These are phyloP conservation scores for Meteorus colon DNA, from an alignment of 2,888 invertebrate species.

Conservation along the genomic window DNA sequence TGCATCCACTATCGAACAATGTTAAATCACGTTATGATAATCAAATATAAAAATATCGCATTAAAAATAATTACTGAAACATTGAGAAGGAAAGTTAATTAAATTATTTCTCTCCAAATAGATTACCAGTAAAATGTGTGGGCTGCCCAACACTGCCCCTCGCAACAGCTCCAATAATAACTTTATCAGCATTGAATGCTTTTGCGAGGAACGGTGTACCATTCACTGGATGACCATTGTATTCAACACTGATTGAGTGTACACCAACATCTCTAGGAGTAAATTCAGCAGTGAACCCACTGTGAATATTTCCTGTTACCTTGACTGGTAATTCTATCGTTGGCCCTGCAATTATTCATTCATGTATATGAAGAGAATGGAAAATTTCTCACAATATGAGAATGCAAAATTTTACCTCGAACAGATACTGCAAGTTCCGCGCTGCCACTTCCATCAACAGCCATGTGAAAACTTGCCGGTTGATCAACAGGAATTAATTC, in stretches of 20 bases:
- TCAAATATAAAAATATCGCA: neutral
- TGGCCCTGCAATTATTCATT: constrained; percentile 77
- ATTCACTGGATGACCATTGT: constrained; percentile 90
- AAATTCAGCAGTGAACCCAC: constrained; percentile 93
- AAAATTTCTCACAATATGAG: neutral
- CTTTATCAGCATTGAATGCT: constrained; percentile 93
- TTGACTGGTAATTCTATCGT: constrained; percentile 90
- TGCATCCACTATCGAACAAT: constrained; percentile 83
- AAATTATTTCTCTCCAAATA: neutral
- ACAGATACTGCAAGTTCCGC: constrained; percentile 93
- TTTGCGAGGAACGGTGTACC: constrained; percentile 93
- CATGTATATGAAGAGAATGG: neutral
- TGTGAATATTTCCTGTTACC: constrained; percentile 90
- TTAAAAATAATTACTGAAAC: constrained; percentile 65
- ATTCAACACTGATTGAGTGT: constrained; percentile 92
- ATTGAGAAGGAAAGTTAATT: constrained; percentile 76
- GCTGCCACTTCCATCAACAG: constrained; percentile 80
- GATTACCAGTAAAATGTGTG: constrained; percentile 87
- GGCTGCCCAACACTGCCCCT: constrained; percentile 90
- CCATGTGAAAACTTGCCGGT: constrained; percentile 86
- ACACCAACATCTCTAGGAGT: constrained; percentile 95
- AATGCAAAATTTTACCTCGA: constrained; percentile 73
- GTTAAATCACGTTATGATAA: constrained; percentile 17
- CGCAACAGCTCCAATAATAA: constrained; percentile 87
- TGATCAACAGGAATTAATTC: constrained; percentile 91